phyloP scores from a whole-genome alignment of 2,113 vertebrate species.

The Lontra canadensis region DNA sequence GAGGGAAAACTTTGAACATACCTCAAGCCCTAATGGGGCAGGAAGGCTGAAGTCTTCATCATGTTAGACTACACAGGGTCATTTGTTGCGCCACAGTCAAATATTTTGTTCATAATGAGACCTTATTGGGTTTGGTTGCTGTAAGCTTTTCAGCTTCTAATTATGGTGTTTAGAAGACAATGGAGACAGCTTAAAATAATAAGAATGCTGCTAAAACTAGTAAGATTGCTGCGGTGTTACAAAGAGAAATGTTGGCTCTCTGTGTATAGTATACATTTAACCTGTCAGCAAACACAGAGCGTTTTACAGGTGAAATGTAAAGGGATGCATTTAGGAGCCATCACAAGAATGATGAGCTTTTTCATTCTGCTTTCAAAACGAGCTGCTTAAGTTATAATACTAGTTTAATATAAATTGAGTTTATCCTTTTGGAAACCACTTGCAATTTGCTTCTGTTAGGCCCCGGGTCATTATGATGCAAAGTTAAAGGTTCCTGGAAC shows the following conservation, averaged over 20 bases:
- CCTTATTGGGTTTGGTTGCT: constrained; percentile 77
- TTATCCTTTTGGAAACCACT: constrained; percentile 78
- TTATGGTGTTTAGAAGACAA: constrained; percentile 85
- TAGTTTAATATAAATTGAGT: constrained; percentile 83
- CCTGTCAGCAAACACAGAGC: constrained; percentile 82
- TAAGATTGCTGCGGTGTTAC: constrained; percentile 63
- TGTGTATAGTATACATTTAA: constrained; percentile 80
- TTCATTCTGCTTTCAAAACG: constrained; percentile 75
- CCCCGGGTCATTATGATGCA: constrained; percentile 82
- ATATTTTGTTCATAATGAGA: constrained; percentile 78
- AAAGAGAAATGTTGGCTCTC: constrained; percentile 79
- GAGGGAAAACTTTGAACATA: background rate
- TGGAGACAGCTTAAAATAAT: constrained; percentile 83
- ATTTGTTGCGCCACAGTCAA: constrained; percentile 77
- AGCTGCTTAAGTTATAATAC: constrained; percentile 79
- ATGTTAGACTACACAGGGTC: constrained; percentile 56
- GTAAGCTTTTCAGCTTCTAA: constrained; percentile 83
- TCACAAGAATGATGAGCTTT: constrained; percentile 74
- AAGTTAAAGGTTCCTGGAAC: constrained; percentile 85
- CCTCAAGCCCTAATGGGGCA: constrained; percentile 28
- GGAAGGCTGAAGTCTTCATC: constrained; percentile 56
- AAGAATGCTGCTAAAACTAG: constrained; percentile 81
- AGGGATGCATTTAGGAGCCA: constrained; percentile 77
- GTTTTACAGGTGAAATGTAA: constrained; percentile 81
- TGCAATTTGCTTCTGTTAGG: constrained; percentile 78